A percentile compares a stretch with the other conserved stretches of the same genome.
Conservation (phyloP, 1,140 invertebrate species). For the Drosophila leontia region DNA sequence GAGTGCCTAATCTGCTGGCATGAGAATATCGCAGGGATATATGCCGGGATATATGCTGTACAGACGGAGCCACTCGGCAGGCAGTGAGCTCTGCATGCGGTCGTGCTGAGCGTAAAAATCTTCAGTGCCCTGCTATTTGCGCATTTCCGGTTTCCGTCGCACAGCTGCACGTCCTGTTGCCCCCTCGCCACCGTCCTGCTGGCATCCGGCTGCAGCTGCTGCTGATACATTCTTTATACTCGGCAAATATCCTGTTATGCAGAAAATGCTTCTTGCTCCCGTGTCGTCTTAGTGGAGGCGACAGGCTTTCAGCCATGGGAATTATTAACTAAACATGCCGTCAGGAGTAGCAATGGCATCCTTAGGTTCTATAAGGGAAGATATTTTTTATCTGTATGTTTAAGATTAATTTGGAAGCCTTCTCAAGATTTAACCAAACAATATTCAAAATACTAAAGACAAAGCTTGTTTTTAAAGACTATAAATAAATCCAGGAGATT, state of each 20-base stretch:
- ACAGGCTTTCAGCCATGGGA: constrained; percentile 61
- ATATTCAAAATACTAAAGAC: neutral
- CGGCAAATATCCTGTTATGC: constrained; percentile 75
- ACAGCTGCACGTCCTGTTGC: constrained; percentile 64
- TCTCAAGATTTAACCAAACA: neutral
- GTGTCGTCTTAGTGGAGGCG: constrained; percentile 43
- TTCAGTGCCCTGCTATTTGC: constrained; percentile 79
- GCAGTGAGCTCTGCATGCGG: constrained; percentile 62
- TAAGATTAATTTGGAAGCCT: neutral
- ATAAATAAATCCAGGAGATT: neutral
- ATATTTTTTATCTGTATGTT: neutral
- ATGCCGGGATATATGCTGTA: constrained; percentile 3
- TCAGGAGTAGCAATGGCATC: constrained; percentile 33
- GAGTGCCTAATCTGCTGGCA: constrained; percentile 57
- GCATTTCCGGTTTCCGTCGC: constrained; percentile 82
- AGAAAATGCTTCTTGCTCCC: constrained; percentile 58
- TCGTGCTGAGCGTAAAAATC: constrained; percentile 71
- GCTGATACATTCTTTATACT: constrained; percentile 71
- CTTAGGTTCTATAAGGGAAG: neutral
- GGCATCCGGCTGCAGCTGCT: constrained; percentile 47
- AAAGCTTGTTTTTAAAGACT: neutral
- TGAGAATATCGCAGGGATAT: constrained; percentile 32
- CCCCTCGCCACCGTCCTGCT: neutral
- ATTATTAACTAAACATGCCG: constrained; percentile 75
- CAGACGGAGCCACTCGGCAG: constrained; percentile 45